phyloP scores from a whole-genome alignment of 2,888 invertebrate genomes.

The Agonopterix alstromeriana region DNA sequence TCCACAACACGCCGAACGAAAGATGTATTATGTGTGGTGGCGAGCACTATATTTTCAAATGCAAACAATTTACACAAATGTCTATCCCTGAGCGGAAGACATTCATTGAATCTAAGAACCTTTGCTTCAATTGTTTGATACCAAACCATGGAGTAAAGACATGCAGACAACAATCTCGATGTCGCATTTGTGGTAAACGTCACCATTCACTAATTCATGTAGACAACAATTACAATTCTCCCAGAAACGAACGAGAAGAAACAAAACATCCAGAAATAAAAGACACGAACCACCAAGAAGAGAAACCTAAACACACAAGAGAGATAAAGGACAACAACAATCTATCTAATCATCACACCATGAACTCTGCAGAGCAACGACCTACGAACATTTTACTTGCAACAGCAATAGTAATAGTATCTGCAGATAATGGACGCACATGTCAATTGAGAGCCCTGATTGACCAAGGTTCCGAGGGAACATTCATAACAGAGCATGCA shows the following conservation, averaged over 20 bases:
- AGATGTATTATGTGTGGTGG: not conserved
- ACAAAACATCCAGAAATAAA: not conserved
- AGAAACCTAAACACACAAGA: not conserved
- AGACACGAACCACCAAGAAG: not conserved
- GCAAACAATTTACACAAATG: not conserved
- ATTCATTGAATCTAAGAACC: not conserved
- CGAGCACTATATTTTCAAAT: not conserved
- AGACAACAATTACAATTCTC: not conserved
- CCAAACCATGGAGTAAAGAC: not conserved
- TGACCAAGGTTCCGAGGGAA: not conserved
- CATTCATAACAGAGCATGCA: not conserved
- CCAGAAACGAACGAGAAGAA: not conserved
- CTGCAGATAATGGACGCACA: conserved; percentile 3
- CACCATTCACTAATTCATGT: not conserved
- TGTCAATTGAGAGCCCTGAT: conserved; percentile 5
- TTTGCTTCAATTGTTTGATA: not conserved
- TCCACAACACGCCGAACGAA: not conserved
- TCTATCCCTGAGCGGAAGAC: not conserved
- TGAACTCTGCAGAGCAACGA: not conserved
- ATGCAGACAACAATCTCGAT: not conserved
- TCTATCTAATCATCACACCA: not conserved
- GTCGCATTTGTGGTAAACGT: not conserved
- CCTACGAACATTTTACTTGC: not conserved
- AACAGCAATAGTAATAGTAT: not conserved
- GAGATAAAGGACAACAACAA: not conserved